A percentile compares a stretch with the other conserved stretches of the same genome.
Conservation (phyloP, 1,140 invertebrate genomes). For the Oryctes rhinoceros region DNA sequence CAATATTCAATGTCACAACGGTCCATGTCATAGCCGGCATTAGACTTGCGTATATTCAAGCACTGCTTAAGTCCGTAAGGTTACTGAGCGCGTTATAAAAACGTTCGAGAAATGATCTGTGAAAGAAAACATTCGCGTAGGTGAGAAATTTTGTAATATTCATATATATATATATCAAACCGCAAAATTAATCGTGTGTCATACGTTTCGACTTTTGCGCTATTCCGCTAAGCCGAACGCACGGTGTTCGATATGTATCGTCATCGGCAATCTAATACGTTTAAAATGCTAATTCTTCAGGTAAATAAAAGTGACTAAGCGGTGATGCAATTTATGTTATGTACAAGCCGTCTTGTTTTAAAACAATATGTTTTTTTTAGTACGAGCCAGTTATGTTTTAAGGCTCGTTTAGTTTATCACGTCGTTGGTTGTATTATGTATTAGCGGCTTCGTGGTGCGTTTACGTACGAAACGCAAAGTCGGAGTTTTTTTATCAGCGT, state of each 20-base stretch:
- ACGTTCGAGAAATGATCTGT: not conserved
- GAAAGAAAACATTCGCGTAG: not conserved
- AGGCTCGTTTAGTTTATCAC: constrained; percentile 10
- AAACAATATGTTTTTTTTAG: not conserved
- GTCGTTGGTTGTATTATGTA: not conserved
- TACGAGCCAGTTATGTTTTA: not conserved
- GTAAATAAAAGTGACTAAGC: constrained; percentile 22
- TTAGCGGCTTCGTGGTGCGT: constrained; percentile 5
- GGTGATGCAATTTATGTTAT: constrained; percentile 12
- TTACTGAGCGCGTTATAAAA: not conserved
- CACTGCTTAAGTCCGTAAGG: not conserved
- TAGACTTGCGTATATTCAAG: not conserved
- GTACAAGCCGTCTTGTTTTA: constrained; percentile 9
- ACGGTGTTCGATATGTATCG: not conserved
- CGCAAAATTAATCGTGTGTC: not conserved
- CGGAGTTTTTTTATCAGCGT: not conserved
- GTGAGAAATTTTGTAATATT: not conserved
- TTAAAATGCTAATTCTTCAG: constrained; percentile 22
- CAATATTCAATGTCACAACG: not conserved
- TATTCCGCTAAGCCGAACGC: not conserved
- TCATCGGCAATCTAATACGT: not conserved
- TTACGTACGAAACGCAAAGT: constrained; percentile 6
- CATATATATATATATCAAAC: not conserved
- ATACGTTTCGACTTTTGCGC: not conserved
- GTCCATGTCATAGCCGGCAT: not conserved